Evolutionary conservation across 2,888 invertebrate species (phyloP), one percentile per base, ranked within the genome.

Genomic region (Pocota personata): DNA sequence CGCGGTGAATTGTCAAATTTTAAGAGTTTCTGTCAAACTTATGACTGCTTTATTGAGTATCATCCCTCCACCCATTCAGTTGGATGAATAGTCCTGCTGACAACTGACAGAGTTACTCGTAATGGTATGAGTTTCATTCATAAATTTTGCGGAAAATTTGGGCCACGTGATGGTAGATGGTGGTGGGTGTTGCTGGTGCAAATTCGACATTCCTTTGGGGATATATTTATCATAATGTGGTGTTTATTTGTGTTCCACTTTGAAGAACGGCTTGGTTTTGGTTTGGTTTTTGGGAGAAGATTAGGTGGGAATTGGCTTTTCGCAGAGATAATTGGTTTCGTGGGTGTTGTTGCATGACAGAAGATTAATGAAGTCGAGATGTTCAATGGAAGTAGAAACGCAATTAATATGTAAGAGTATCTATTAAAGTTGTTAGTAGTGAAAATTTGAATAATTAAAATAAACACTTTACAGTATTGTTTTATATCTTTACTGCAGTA

Each of bases 11-110:
- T 84, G 84, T 84, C 84, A 84, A 84, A 84, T 84, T 84, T 80
- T 80, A 80, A 84, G 84, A 84, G 84, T 58, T 80, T 62, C 80
- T 76, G 84, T 84, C 84, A 84, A 84, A 84, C 24, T 84, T 84
- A 50, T 80, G 84, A 84, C 84, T 84, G 75, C 75, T 80, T 76
- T 84, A 84, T 84, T 84, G 80, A 80, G 73, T 79, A 84, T 80
- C 84, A 84, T 80, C 67, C 69, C 57, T 69, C 57, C 27, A 43
- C 75, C 52, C 62, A 46, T 67, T 75, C 64, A 27, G 40, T 60
- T 48, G 48, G 48, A n/a, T n/a, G n/a, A 73, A 52, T 55, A 60
- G 72, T 73, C 73, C 50, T 30, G 71, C 84, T 80, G 80, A 84
- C 71, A 84, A 71, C 69, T 75, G 79, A 71, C 67, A 73, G 2